Evolutionary conservation across 1,140 invertebrate species (phyloP), one percentile per base, ranked within the genome.

Genomic region (Neodiprion pinetum): DNA sequence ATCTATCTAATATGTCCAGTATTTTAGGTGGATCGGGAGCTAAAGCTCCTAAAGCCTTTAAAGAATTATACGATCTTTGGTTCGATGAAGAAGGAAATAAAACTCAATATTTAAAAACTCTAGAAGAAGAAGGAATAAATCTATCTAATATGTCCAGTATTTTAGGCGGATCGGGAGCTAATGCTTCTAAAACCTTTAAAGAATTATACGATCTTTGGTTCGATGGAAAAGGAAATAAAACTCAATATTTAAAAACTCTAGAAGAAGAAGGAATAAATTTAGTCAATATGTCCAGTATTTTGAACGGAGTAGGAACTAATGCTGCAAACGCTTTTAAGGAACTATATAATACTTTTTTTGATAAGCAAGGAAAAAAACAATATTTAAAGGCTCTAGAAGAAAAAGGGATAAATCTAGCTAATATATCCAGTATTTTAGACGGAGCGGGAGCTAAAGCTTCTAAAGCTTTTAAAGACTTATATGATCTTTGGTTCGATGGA

Each of bases 61-160:
- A 71, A 73, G 72, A 80, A n/a, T 76, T 81, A 53, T 76, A 78
- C 75, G 71, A 80, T 28, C 74, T 80, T 47, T 80, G 76, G 78
- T 79, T 82, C 72, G 78, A 79, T 74, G 65, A 74, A 50, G 21
- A 74, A 23, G 80, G 79, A 48, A 78, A 80, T 28, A 80, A 77
- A 75, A 80, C 78, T 11, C 71, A 78, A 72, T 83, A 79, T 77
- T 74, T 81, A 65, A 76, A 76, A 73, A 76, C 70, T 74, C 28
- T 82, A 14, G 75, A 79, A 72, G 72, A 76, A 76, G 50, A 78
- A 50, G 67, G 70, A 67, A 72, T 79, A 72, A 78, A 71, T 77
- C 49, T 80, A 65, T 14, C 72, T 48, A 80, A 68, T 76, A 79
- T 80, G 72, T 79, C 79, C 14, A 78, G 77, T 76, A 81, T 81